phyloP scores from a whole-genome alignment of 1,140 invertebrate genomes.

The Papilio glaucus region DNA sequence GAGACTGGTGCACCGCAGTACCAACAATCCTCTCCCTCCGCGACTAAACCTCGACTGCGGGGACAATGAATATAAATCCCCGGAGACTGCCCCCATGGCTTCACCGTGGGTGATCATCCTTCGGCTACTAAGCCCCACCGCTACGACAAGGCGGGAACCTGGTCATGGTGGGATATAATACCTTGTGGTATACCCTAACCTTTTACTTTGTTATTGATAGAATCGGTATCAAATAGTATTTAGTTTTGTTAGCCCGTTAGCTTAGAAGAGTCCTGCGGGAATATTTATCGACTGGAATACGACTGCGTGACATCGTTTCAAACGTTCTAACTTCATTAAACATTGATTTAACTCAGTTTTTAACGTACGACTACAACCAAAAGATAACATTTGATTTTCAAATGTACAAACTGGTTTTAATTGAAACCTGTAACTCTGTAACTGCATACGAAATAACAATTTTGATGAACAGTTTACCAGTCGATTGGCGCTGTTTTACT shows the following conservation, averaged over 20 bases:
- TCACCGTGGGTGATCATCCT: too few species aligned
- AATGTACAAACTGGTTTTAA: slow-evolving; percentile 46
- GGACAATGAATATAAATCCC: too few species aligned
- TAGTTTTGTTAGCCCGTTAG: neutral
- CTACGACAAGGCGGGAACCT: too few species aligned
- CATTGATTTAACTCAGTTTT: slow-evolving; percentile 30
- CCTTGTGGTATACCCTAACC: neutral
- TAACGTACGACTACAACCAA: slow-evolving; percentile 37
- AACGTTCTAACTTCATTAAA: slow-evolving; percentile 31
- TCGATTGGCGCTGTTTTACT: slow-evolving; percentile 52
- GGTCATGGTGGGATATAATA: too few species aligned
- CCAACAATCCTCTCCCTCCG: too few species aligned
- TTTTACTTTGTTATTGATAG: neutral
- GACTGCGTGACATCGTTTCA: slow-evolving; percentile 13
- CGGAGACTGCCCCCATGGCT: too few species aligned
- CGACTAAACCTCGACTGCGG: too few species aligned
- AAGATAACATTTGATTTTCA: slow-evolving; percentile 47
- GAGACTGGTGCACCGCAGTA: too few species aligned
- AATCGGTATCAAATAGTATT: neutral
- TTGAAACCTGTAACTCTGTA: slow-evolving; percentile 54
- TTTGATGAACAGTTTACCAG: slow-evolving; percentile 58
- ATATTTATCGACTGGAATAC: slow-evolving; percentile 19
- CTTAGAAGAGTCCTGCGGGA: neutral
- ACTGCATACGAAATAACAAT: slow-evolving; percentile 58
- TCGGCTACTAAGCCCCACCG: too few species aligned